Conservation (phyloP, 2,888 invertebrate species). For the Agrilus cyanescens region DNA sequence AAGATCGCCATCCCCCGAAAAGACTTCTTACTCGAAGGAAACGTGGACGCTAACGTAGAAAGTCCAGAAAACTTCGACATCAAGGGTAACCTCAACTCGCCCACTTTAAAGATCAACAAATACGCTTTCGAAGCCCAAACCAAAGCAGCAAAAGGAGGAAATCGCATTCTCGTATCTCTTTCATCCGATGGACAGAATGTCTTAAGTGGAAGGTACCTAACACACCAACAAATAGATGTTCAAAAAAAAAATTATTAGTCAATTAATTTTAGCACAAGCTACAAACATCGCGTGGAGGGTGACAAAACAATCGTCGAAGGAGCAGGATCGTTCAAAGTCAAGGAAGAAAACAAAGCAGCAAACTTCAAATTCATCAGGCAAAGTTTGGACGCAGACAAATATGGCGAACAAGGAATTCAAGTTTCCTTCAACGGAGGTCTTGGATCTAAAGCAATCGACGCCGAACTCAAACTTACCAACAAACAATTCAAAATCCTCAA, state of each 20-base stretch:
- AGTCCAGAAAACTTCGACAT: slow-evolving; percentile 54
- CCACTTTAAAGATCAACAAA: slow-evolving; percentile 51
- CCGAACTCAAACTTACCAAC: slow-evolving; percentile 59
- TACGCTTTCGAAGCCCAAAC: slow-evolving; percentile 51
- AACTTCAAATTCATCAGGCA: slow-evolving; percentile 64
- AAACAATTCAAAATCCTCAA: slow-evolving; percentile 58
- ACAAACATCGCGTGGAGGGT: slow-evolving; percentile 57
- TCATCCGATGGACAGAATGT: slow-evolving; percentile 54
- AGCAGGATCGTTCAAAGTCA: slow-evolving; percentile 58
- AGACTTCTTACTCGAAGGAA: slow-evolving; percentile 42
- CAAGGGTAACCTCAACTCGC: slow-evolving; percentile 49
- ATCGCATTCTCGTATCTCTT: slow-evolving; percentile 50
- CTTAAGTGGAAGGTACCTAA: slow-evolving; percentile 52
- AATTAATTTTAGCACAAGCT: slow-evolving; percentile 44
- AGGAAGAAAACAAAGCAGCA: slow-evolving; percentile 53
- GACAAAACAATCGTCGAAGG: slow-evolving; percentile 64
- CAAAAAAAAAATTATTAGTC: neutral
- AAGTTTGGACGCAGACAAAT: slow-evolving; percentile 41
- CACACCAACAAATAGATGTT: neutral
- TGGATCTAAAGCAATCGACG: slow-evolving; percentile 57
- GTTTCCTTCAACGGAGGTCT: slow-evolving; percentile 55
- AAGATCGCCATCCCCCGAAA: slow-evolving; percentile 23
- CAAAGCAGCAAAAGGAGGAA: slow-evolving; percentile 46
- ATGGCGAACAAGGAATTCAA: slow-evolving; percentile 57
- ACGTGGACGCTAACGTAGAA: slow-evolving; percentile 42